Conservation (phyloP, 2,113 vertebrate genomes). For the Passerina amoena region DNA sequence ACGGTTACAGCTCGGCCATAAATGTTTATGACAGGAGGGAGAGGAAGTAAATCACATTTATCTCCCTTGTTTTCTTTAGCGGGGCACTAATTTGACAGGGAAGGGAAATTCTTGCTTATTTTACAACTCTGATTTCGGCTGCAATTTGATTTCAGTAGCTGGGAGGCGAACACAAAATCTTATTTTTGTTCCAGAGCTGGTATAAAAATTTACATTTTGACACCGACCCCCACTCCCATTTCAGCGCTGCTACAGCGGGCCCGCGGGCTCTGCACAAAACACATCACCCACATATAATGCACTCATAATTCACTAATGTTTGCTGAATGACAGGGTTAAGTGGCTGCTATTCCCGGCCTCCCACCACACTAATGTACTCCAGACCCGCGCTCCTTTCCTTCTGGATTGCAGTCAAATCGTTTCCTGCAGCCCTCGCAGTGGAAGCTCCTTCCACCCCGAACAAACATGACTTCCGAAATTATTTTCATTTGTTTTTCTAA, state of each 20-base stretch:
- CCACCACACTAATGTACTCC: conserved; percentile 66
- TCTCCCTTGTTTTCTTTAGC: conserved; percentile 56
- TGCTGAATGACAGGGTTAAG: conserved; percentile 73
- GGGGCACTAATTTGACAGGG: conserved; percentile 65
- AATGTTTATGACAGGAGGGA: conserved; percentile 42
- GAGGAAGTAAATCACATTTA: conserved; percentile 56
- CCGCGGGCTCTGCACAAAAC: conserved; percentile 2
- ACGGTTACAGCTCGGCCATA: background rate
- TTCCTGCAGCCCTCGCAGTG: conserved; percentile 33
- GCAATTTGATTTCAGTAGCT: conserved; percentile 52
- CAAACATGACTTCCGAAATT: conserved; percentile 31
- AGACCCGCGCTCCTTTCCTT: conserved; percentile 37
- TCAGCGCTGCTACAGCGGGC: background rate
- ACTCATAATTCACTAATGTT: conserved; percentile 70
- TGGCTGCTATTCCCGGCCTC: conserved; percentile 65
- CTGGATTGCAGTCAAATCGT: conserved; percentile 57
- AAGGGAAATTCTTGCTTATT: conserved; percentile 60
- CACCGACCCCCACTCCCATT: conserved; percentile 10
- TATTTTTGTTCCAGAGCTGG: conserved; percentile 19
- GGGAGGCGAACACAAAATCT: conserved; percentile 42
- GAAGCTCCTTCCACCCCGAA: conserved; percentile 23
- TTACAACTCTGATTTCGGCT: conserved; percentile 36
- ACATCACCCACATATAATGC: conserved; percentile 34
- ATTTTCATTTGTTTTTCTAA: conserved; percentile 63
- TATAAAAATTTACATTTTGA: conserved; percentile 56